Conservation (phyloP, 1,140 invertebrate genomes). For the Bactericera cockerelli region DNA sequence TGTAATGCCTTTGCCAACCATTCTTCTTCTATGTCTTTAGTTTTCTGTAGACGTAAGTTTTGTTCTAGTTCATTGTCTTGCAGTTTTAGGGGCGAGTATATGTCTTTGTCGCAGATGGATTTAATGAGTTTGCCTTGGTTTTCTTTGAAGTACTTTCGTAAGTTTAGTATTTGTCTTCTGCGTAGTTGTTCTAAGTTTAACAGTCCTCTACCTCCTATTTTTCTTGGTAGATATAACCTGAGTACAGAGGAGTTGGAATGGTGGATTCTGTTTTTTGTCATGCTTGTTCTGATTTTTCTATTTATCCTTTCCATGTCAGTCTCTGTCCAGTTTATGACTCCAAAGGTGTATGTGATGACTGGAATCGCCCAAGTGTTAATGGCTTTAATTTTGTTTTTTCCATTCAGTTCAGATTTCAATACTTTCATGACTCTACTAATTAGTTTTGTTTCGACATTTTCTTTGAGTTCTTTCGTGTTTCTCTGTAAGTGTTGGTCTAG, state of each 20-base stretch:
- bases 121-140: not conserved
- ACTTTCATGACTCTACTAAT: not conserved
- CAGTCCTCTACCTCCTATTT: not conserved
- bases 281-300: not conserved
- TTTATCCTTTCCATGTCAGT: not conserved
- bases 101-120: not conserved
- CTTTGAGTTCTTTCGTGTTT: not conserved
- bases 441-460: not conserved
- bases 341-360: slow-evolving; percentile 7
- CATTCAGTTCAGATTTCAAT: not conserved
- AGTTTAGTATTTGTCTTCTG: not conserved
- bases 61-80: not conserved
- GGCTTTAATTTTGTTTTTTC: not conserved
- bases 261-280: not conserved
- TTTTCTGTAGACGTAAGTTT: not conserved
- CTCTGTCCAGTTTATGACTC: not conserved
- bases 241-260: not conserved
- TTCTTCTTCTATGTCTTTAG: not conserved
- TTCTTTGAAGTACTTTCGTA: slow-evolving; percentile 1
- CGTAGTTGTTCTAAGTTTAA: not conserved
- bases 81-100: slow-evolving; percentile 6
- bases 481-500: not conserved
- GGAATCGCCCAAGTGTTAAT: slow-evolving; percentile 1
- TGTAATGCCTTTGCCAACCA: slow-evolving; percentile 3
- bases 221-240: not conserved